These are phyloP conservation scores for Drosophila sechellia DNA, from an alignment of 1,140 invertebrate genomes.

Conservation along the genomic window DNA sequence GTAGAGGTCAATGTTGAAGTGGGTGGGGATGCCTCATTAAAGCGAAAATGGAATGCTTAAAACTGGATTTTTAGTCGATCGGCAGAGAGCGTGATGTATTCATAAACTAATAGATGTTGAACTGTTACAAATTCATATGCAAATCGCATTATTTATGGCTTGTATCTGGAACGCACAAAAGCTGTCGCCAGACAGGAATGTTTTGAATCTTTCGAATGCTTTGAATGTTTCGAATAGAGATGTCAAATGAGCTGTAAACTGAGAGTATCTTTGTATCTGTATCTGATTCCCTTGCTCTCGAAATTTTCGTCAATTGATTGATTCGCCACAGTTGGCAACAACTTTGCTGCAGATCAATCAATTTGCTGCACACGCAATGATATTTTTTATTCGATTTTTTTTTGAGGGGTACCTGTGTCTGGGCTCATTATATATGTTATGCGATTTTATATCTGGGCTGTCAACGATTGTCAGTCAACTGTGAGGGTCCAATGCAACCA, in stretches of 20 bases:
- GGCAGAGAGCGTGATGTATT: conserved; percentile 29
- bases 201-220: not conserved
- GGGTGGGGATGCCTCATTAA: conserved; percentile 29
- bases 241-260: conserved; percentile 39
- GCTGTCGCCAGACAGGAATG: conserved; percentile 34
- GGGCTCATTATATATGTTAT: not conserved
- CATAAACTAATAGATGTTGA: conserved; percentile 29
- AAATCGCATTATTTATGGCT: conserved; percentile 61
- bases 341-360: conserved; percentile 64
- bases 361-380: conserved; percentile 55
- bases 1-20: conserved; percentile 65
- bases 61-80: conserved; percentile 37
- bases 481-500: conserved; percentile 46
- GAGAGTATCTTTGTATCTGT: conserved; percentile 20
- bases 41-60: conserved; percentile 9
- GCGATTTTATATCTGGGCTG: conserved; percentile 30
- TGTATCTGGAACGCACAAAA: conserved; percentile 32
- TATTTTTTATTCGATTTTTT: conserved; percentile 2
- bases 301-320: conserved; percentile 63
- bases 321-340: conserved; percentile 59
- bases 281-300: not conserved
- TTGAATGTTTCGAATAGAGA: conserved; percentile 17
- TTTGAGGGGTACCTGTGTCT: conserved; percentile 30
- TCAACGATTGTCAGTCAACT: conserved; percentile 47
- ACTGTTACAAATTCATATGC: conserved; percentile 55